Conservation (phyloP, 2,888 invertebrate genomes). For the Mellilla xanthometata region DNA sequence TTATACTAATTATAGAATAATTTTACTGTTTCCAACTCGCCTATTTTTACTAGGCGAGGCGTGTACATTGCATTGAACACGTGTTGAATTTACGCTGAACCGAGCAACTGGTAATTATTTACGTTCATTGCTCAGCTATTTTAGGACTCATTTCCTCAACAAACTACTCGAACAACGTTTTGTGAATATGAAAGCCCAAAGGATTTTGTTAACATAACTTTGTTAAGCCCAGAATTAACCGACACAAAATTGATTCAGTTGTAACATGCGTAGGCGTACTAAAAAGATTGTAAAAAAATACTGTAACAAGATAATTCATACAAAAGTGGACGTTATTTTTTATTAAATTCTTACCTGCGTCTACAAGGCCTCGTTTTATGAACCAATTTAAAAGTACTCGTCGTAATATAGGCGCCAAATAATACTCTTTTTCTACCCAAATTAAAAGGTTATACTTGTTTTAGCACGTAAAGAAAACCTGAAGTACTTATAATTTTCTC, state of each 20-base stretch:
- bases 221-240: background rate
- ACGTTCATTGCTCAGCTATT: conserved; percentile 57
- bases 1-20: conserved; percentile 18
- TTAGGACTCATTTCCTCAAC: conserved; percentile 50
- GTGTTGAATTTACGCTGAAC: conserved; percentile 50
- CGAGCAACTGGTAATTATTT: conserved; percentile 50
- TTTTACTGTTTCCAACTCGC: conserved; percentile 14
- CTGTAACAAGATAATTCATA: conserved; percentile 59
- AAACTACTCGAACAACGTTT: conserved; percentile 16
- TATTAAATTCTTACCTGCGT: conserved; percentile 69
- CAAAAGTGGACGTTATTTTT: conserved; percentile 65
- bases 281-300: conserved; percentile 29
- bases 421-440: conserved; percentile 46
- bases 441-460: conserved; percentile 14
- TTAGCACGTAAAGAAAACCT: too few species aligned
- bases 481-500: too few species aligned
- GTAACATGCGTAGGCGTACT: conserved; percentile 12
- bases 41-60: conserved; percentile 32
- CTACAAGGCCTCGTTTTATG: conserved; percentile 66
- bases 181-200: conserved; percentile 34
- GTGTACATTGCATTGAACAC: conserved; percentile 44
- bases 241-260: background rate
- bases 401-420: conserved; percentile 63
- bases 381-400: conserved; percentile 70
- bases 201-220: conserved; percentile 35